Base-by-base conservation (phyloP, 2,797 vertebrate genomes). In the Gorsachius magnificus region DNA sequence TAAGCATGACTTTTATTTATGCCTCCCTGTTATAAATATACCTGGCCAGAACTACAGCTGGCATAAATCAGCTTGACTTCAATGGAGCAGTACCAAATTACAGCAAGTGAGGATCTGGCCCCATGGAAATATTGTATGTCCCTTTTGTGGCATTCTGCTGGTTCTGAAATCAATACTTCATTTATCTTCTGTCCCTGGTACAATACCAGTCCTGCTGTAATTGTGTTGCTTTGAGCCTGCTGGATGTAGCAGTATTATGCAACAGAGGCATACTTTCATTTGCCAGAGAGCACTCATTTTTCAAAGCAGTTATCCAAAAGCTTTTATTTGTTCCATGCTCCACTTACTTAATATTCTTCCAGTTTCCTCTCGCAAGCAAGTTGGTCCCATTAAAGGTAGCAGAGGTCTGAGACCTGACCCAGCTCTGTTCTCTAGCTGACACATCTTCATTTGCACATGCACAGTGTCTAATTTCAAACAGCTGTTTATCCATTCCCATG, bases 41-140 rank as follows among this genome's bases (percentile, higher is more conserved):
- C 36, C 64, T 82, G 71, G 57, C 45, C 33, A 80, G 86, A 93
- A 12, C 64, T 68, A 76, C 45, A 87, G 21, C 70, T 80, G 77
- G 57, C 45, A 90, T 95, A 93, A 96, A 94, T 94, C 93, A 95
- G 83, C 50, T 77, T 93, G 83, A 83, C 70, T 96, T 91, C 85
- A 91, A 45, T 60, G 68, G 36, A 64, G 38, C 46, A 83, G 50
- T 38, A 83, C n/a, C 36, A 68, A 82, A 89, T 70, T 75, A 60
- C 33, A 89, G 26, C 64, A 84, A 61, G 31, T 46, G 53, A 87
- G 88, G 53, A 87, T 92, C 53, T 87, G 78, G 81, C 43, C 86
- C 71, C 33, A 19, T 36, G 70, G 78, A 94, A 93, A 92, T 94
- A 93, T 8, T 71, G 38, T 64, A 66, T 64, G 68, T 36, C 31